phyloP scores from a whole-genome alignment of 2,113 vertebrate genomes.

The Blennius ocellaris region DNA sequence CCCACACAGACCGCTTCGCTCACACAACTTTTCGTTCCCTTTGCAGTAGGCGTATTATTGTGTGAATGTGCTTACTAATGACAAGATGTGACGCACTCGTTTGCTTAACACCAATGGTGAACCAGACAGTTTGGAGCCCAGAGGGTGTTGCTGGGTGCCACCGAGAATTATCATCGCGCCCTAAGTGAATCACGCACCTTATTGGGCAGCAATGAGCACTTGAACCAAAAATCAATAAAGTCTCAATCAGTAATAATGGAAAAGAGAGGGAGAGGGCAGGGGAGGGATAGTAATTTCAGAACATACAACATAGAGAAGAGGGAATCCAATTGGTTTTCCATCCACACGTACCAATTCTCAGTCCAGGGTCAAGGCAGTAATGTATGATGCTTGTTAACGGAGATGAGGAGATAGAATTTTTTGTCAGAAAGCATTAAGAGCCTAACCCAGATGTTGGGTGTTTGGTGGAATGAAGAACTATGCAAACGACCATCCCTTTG shows the following conservation, averaged over 20 bases:
- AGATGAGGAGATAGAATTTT: too few species aligned
- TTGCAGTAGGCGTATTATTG: not conserved
- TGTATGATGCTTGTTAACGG: slow-evolving; percentile 10
- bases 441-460: too few species aligned
- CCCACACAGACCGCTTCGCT: not conserved
- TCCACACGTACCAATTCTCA: slow-evolving; percentile 31
- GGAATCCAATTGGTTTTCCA: slow-evolving; percentile 54
- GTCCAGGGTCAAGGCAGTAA: slow-evolving; percentile 4
- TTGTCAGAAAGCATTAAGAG: too few species aligned
- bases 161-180: slow-evolving; percentile 68
- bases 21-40: not conserved
- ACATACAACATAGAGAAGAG: slow-evolving; percentile 31
- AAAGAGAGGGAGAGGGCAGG: slow-evolving; percentile 12
- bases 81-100: slow-evolving; percentile 57
- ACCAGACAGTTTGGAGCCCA: slow-evolving; percentile 68
- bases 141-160: slow-evolving; percentile 59
- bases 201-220: slow-evolving; percentile 72
- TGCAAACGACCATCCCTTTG: too few species aligned
- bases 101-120: slow-evolving; percentile 53
- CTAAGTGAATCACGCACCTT: slow-evolving; percentile 72
- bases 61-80: slow-evolving; percentile 58
- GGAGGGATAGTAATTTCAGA: slow-evolving; percentile 43
- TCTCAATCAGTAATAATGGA: slow-evolving; percentile 69
- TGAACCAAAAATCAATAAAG: slow-evolving; percentile 78
- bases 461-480: too few species aligned